These are phyloP conservation scores for Helostoma temminkii DNA, from an alignment of 2,797 vertebrate genomes.

Conservation along the genomic window DNA sequence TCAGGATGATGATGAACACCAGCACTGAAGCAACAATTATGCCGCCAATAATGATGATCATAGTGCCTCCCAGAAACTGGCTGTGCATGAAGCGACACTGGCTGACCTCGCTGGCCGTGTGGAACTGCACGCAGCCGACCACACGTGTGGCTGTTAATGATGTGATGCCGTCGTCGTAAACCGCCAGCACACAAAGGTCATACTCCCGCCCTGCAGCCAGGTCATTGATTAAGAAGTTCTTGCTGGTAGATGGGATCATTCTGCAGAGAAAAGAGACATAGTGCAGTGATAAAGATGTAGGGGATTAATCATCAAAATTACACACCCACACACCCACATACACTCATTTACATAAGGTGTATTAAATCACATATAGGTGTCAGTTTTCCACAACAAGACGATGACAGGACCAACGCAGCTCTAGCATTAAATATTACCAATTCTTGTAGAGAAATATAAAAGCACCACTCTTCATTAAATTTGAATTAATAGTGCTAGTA, in stretches of 20 bases:
- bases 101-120: conserved; percentile 86
- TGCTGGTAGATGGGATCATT: conserved; percentile 93
- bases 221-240: conserved; percentile 93
- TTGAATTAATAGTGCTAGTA: conserved; percentile 49
- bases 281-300: conserved; percentile 34
- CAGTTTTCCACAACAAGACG: conserved; percentile 40
- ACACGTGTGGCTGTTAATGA: conserved; percentile 89
- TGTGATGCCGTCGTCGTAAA: conserved; percentile 92
- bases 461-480: conserved; percentile 44
- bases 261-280: conserved; percentile 72
- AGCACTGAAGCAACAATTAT: conserved; percentile 91
- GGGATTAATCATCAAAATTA: conserved; percentile 53
- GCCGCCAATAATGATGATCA: conserved; percentile 91
- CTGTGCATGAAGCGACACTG: conserved; percentile 91
- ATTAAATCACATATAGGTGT: conserved; percentile 62
- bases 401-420: conserved; percentile 23
- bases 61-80: conserved; percentile 90
- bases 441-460: conserved; percentile 33
- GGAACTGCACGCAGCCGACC: conserved; percentile 93
- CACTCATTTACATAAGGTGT: conserved; percentile 56
- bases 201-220: conserved; percentile 92
- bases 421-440: conserved; percentile 43
- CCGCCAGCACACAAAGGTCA: conserved; percentile 90
- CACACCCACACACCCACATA: conserved; percentile 45
- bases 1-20: conserved; percentile 96